Conservation (phyloP, 2,113 vertebrate species). For the Dryoscopus gambensis region DNA sequence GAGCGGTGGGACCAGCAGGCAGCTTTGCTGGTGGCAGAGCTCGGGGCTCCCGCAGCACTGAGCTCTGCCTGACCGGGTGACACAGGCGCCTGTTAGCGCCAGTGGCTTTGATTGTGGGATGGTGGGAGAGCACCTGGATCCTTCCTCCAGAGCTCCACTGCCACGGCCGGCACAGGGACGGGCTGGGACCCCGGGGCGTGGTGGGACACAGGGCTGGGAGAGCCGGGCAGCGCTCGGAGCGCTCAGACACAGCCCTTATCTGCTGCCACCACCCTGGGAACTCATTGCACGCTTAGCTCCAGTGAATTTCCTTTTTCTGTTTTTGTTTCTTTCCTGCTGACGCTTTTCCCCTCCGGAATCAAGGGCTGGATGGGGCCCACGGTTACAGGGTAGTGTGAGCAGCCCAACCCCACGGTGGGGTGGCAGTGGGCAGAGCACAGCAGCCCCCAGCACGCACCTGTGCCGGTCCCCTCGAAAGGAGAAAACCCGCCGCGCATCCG, state of each 20-base stretch:
- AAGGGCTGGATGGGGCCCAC: slow-evolving; percentile 33
- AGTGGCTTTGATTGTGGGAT: background rate
- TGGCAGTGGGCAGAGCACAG: background rate
- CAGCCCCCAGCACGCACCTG: background rate
- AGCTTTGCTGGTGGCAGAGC: background rate
- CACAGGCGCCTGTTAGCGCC: background rate
- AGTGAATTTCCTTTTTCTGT: slow-evolving; percentile 58
- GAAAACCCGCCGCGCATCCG: background rate
- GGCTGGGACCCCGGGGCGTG: background rate
- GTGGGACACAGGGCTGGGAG: background rate
- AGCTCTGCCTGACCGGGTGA: background rate
- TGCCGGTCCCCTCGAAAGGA: background rate
- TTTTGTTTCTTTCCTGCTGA: slow-evolving; percentile 61
- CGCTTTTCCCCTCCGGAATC: slow-evolving; percentile 45
- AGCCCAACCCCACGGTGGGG: background rate
- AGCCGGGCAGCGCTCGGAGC: background rate
- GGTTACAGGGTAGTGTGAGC: background rate
- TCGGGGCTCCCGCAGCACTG: background rate
- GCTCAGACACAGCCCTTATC: slow-evolving; percentile 18
- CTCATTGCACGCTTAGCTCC: background rate
- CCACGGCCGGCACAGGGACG: fast-evolving
- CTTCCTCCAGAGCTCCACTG: background rate
- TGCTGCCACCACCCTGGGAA: slow-evolving; percentile 25
- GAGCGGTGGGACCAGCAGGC: background rate
- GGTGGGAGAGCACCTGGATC: background rate